Base-by-base conservation (phyloP, 1,140 invertebrate species). In the Pogonomyrmex californicus region DNA sequence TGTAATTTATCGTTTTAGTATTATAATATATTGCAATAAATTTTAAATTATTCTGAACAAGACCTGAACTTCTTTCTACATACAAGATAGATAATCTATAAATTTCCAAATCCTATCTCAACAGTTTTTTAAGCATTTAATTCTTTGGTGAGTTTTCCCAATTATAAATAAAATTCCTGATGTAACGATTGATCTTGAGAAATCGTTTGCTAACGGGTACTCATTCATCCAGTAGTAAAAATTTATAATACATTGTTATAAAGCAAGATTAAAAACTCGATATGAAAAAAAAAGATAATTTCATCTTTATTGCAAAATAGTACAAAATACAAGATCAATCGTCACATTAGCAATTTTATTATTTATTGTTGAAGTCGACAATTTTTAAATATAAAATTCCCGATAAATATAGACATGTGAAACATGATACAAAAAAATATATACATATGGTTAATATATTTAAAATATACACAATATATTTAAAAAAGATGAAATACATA, bases 161-260 rank as follows among this genome's bases (percentile, higher is more conserved):
- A 78, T 78, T 62, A 58, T 58, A 6, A 78, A 78, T 63, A 63
- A 63, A 62, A 78, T 63, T 10, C 30, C 10, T 1, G 75, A 78
- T 36, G 17, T 17, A 5, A 63, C 44, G n/a, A 47, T n/a, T 0
- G 75, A 78, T 47, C 17, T 49, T n/a, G 49, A 47, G 36, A 78
- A 78, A 78, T 78, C 41, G n/a, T 78, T 33, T 36, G 9, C 7
- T 5, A 12, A 75, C 36, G 56, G 4, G 12, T 30, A 38, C 1
- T 78, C 14, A 12, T 49, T 62, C 17, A 17, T 63, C 75, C 75
- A 63, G 7, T 5, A 17, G 33, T 63, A 78, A n/a, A 78, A 41
- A 0, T 63, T 5, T 9, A 5, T 17, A 33, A 78, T 47, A 7
- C 6, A 71, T 23, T 23, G 23, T 23, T 23, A 23, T 23, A 23